These are phyloP conservation scores for Nephotettix cincticeps DNA, from an alignment of 1,140 invertebrate species.

Conservation along the genomic window DNA sequence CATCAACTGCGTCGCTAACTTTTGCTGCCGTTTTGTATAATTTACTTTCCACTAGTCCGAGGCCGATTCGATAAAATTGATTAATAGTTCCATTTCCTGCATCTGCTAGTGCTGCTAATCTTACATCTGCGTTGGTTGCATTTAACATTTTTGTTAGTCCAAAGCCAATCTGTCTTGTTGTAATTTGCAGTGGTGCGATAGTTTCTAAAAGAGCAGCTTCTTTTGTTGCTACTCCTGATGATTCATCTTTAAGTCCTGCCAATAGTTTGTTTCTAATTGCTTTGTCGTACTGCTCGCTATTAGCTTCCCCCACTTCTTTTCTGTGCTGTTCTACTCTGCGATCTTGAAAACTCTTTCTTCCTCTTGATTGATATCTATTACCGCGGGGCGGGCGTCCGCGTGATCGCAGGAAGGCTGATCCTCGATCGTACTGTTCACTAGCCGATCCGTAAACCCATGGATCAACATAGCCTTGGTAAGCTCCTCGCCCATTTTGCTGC, in stretches of 20 bases:
- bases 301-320: background rate
- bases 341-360: background rate
- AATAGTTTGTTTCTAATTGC: background rate
- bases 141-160: background rate
- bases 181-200: background rate
- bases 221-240: background rate
- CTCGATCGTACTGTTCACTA: background rate
- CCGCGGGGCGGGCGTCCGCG: background rate
- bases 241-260: background rate
- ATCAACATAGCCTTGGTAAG: background rate
- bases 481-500: background rate
- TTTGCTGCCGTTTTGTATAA: background rate
- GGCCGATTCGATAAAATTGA: background rate
- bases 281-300: background rate
- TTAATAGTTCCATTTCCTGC: background rate
- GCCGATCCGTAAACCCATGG: background rate
- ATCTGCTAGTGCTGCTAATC: background rate
- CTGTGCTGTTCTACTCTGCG: background rate
- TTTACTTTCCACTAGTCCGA: background rate
- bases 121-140: background rate
- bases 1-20: background rate
- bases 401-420: background rate
- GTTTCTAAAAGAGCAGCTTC: background rate
- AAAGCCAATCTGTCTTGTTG: slow-evolving; percentile 1
- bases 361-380: background rate